These are phyloP conservation scores for Emydoidea blandingii DNA, from an alignment of 2,797 vertebrate species.

Conservation along the genomic window DNA sequence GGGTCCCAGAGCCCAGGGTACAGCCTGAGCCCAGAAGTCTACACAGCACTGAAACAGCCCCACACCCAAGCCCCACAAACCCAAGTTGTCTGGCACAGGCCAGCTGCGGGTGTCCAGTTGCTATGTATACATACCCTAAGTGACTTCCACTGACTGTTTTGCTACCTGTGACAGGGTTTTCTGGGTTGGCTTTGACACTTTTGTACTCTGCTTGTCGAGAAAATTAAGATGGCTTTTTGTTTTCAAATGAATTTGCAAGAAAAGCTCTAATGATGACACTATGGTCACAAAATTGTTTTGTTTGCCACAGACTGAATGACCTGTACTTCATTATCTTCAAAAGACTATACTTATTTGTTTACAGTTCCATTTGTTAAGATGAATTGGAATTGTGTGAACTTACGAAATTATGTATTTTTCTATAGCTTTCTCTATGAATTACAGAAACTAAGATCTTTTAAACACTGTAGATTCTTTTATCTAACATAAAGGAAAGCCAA, in stretches of 20 bases:
- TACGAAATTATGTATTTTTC: conserved; percentile 8
- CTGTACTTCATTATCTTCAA: conserved; percentile 33
- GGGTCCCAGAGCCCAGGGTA: no score
- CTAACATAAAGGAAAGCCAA: background rate
- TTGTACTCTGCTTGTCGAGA: background rate
- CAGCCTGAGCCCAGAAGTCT: no score
- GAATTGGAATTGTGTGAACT: background rate
- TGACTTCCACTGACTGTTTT: background rate
- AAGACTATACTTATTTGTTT: conserved; percentile 30
- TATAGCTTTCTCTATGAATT: conserved; percentile 1
- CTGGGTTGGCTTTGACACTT: background rate
- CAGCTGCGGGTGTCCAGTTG: background rate
- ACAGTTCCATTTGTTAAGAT: conserved; percentile 35
- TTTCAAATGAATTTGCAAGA: background rate
- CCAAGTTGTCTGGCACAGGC: no score
- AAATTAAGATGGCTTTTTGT: background rate
- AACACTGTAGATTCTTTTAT: background rate
- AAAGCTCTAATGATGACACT: background rate
- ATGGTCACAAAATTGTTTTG: background rate
- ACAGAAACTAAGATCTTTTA: conserved; percentile 7
- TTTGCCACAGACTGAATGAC: conserved; percentile 36
- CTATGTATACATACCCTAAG: background rate
- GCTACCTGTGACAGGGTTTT: background rate
- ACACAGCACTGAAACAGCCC: no score
- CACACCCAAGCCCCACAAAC: no score